A percentile compares a stretch with the other conserved stretches of the same genome.
Evolutionary conservation across 2,797 vertebrate genomes (phyloP).

Genomic region (Gephyroberyx darwinii): DNA sequence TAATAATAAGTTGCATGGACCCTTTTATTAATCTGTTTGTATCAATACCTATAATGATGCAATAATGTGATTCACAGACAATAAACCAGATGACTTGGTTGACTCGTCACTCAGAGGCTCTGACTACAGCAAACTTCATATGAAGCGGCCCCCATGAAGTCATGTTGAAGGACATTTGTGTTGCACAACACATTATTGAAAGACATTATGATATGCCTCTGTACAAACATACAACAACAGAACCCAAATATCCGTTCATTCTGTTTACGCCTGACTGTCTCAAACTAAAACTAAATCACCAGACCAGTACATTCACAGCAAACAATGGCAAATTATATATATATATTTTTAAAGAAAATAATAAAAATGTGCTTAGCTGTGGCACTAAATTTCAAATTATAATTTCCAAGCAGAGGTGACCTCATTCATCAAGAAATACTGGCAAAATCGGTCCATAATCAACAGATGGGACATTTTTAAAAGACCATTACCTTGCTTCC

Average conservation of each 20-base stretch:
- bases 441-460: conserved; percentile 15
- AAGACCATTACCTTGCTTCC: conserved; percentile 9
- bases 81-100: too few relatives aligned
- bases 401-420: conserved; percentile 5
- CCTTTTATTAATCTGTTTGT: too few relatives aligned
- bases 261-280: neutral
- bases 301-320: too few relatives aligned
- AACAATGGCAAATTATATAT: too few relatives aligned
- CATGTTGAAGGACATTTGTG: neutral
- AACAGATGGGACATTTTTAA: conserved; percentile 37
- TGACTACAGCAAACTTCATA: too few relatives aligned
- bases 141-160: too few relatives aligned
- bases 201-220: too few relatives aligned
- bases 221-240: too few relatives aligned
- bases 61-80: too few relatives aligned
- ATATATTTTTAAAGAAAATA: neutral
- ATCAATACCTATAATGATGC: too few relatives aligned
- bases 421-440: conserved; percentile 26
- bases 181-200: neutral
- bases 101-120: too few relatives aligned
- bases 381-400: neutral
- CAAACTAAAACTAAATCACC: neutral
- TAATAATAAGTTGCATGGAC: too few relatives aligned
- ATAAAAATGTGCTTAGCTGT: neutral
- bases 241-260: neutral